Base-by-base conservation (phyloP, 2,113 vertebrate species). In the Oriolus oriolus region DNA sequence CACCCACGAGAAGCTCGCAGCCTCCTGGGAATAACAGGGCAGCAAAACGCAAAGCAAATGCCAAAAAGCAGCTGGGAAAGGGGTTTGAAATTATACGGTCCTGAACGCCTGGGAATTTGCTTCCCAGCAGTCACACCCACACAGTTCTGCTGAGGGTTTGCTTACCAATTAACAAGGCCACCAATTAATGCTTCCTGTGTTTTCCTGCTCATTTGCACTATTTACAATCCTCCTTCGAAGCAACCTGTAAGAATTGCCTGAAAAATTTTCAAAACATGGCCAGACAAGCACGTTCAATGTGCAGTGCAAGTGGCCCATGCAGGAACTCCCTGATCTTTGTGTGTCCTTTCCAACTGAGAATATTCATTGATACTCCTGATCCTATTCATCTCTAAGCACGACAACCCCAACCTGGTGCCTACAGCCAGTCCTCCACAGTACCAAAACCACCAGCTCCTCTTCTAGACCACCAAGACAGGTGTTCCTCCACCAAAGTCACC, bases 61-160 rank as follows among this genome's bases (percentile, higher is more conserved):
- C 42, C 66, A 45, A 61, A 89, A 83, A 85, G 30, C 54, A 74
- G 31, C 63, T 47, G 54, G 87, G 50, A 66, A 80, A 87, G 2
- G 12, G 28, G 17, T 63, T 9, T 42, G 69, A 81, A 73, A 76
- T 47, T 16, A 56, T 3, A 53, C 1, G 22, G 56, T 83, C 63
- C 57, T 42, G 75, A 37, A 45, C 10, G 24, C 52, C 23, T 6
- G 39, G 89, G 87, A 71, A 89, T 82, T 92, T 35, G 63, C 84
- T 91, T 93, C 90, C 91, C 94, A 70, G 91, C 81, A 94, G 70
- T 89, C 91, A 64, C 89, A 84, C 95, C 95, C 95, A 94, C 87
- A 7, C 90, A 63, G 91, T 64, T 95, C 87, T 82, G 78, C 84
- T 91, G 84, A 63, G 63, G 87, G 80, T 94, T 65, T 86, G 82